These are phyloP conservation scores for Sogatella furcifera DNA, from an alignment of 1,140 invertebrate genomes.

Conservation along the genomic window DNA sequence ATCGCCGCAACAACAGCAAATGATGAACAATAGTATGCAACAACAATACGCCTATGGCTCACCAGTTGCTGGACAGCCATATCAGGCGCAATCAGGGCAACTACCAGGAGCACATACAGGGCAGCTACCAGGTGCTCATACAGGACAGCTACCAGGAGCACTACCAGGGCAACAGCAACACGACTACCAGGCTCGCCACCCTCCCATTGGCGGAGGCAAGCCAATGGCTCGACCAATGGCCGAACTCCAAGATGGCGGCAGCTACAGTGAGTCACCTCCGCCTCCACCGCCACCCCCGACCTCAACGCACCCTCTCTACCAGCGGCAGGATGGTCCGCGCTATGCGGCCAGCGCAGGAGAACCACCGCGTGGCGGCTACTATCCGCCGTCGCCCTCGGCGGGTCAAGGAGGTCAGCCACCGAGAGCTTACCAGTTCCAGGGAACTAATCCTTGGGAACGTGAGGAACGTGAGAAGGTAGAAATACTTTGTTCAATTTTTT, in stretches of 20 bases:
- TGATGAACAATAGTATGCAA: background rate
- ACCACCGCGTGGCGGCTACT: conserved; percentile 61
- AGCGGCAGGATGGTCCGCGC: conserved; percentile 22
- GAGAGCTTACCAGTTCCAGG: conserved; percentile 38
- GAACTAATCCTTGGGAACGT: conserved; percentile 74
- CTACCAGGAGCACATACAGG: background rate
- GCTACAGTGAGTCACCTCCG: conserved; percentile 42
- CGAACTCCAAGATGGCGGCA: conserved; percentile 21
- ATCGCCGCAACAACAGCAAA: too few relatives aligned
- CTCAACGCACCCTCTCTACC: conserved; percentile 58
- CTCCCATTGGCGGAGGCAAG: background rate
- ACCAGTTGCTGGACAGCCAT: background rate
- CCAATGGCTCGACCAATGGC: conserved; percentile 25
- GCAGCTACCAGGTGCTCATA: background rate
- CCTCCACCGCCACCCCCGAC: conserved; percentile 56
- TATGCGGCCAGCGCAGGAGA: conserved; percentile 60
- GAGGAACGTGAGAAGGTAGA: conserved; percentile 73
- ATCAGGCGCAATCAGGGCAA: background rate
- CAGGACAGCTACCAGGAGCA: background rate
- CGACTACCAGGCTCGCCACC: conserved; percentile 2
- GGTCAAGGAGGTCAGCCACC: conserved; percentile 30
- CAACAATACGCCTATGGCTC: background rate
- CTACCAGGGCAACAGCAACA: conserved; percentile 2
- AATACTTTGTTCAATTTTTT: background rate
- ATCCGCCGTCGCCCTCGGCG: conserved; percentile 36